Conservation (phyloP, 2,113 vertebrate genomes). For the Glaucomys volans region DNA sequence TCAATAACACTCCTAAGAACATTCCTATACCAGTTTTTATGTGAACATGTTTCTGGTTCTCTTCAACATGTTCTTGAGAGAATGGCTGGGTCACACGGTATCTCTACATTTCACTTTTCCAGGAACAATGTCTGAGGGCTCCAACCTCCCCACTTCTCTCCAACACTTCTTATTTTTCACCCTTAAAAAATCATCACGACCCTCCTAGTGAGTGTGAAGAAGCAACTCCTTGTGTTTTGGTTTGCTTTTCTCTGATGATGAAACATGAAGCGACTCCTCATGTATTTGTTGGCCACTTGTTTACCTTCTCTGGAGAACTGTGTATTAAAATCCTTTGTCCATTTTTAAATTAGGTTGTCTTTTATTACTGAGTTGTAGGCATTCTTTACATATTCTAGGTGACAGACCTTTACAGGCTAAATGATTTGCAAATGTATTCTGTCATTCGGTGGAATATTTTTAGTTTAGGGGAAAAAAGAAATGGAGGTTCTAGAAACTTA, state of each 20-base stretch:
- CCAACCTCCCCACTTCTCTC: background rate
- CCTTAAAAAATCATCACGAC: background rate
- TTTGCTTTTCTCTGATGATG: background rate
- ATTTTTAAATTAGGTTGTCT: background rate
- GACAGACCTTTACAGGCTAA: background rate
- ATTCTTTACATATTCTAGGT: background rate
- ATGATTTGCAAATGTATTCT: background rate
- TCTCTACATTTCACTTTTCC: background rate
- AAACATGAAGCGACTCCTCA: background rate
- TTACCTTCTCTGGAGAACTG: background rate
- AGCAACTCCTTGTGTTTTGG: background rate
- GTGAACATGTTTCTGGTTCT: background rate
- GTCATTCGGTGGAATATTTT: background rate
- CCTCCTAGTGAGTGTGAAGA: background rate
- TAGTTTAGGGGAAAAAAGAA: constrained; percentile 3
- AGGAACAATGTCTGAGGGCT: background rate
- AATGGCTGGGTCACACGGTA: background rate
- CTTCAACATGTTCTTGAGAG: background rate
- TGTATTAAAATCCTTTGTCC: background rate
- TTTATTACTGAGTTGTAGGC: background rate
- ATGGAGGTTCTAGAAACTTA: background rate
- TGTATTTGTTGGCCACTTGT: background rate
- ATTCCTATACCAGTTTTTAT: background rate
- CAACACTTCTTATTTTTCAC: background rate
- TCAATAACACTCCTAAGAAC: background rate